Evolutionary conservation across 2,113 vertebrate genomes (phyloP).

Genomic region (Syrmaticus mikado): DNA sequence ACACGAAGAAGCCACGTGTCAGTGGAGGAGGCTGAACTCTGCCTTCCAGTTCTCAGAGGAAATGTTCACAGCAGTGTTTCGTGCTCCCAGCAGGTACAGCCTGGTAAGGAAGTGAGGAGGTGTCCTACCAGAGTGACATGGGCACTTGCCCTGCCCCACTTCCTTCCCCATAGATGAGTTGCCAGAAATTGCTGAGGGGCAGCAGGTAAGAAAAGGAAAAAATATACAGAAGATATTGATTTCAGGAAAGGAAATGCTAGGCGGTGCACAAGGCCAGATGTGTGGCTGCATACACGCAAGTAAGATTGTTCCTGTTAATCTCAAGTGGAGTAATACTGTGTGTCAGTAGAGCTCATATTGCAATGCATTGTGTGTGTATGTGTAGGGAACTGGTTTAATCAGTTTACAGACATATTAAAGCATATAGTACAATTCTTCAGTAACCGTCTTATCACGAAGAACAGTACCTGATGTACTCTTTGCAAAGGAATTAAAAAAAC

Average conservation of each 20-base stretch:
- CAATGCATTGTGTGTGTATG: background rate
- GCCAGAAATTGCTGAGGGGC: background rate
- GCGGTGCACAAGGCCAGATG: constrained; percentile 27
- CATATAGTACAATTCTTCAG: background rate
- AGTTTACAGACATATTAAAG: constrained; percentile 32
- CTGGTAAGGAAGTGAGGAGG: background rate
- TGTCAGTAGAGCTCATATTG: background rate
- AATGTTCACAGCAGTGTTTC: background rate
- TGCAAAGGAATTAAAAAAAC: background rate
- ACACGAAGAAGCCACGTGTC: background rate
- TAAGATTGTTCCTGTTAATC: background rate
- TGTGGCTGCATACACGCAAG: background rate
- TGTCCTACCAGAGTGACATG: background rate
- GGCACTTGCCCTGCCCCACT: background rate
- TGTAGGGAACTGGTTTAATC: constrained; percentile 1
- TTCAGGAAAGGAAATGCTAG: constrained; percentile 44
- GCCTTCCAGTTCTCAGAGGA: background rate
- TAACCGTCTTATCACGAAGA: background rate
- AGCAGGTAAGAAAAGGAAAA: constrained; percentile 7
- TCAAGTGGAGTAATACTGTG: background rate
- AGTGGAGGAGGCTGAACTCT: background rate
- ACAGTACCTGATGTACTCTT: background rate
- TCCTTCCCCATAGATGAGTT: background rate
- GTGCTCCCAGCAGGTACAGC: background rate
- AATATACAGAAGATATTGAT: constrained; percentile 19